A percentile compares a stretch with the other conserved stretches of the same genome.
phyloP scores from a whole-genome alignment of 2,113 vertebrate species.

The Tupaia tana region DNA sequence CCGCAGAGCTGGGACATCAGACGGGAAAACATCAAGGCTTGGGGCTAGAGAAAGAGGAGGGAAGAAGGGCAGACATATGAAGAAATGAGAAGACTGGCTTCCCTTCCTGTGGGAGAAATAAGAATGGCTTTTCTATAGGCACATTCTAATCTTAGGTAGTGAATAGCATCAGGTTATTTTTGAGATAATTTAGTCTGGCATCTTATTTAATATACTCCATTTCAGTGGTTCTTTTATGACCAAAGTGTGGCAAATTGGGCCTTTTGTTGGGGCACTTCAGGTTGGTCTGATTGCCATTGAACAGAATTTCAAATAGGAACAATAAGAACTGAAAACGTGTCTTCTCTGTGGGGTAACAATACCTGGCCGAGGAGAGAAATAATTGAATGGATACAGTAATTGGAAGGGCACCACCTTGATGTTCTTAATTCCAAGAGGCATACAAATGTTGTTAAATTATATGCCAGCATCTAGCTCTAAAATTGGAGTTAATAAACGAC shows the following conservation, averaged over 20 bases:
- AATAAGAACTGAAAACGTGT: background rate
- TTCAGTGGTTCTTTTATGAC: slow-evolving; percentile 50
- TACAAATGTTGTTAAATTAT: slow-evolving; percentile 27
- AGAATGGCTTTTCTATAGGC: background rate
- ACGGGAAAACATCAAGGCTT: background rate
- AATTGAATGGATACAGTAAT: background rate
- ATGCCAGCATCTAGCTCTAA: background rate
- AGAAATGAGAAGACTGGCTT: background rate
- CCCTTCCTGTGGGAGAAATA: background rate
- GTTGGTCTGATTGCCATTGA: background rate
- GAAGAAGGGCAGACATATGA: background rate
- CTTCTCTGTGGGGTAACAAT: background rate
- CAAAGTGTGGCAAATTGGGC: background rate
- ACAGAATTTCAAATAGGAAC: background rate
- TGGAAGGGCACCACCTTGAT: background rate
- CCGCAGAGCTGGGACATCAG: background rate
- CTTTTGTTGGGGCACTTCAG: background rate
- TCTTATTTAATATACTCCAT: slow-evolving; percentile 14
- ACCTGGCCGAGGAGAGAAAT: slow-evolving; percentile 5
- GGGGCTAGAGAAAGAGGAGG: background rate
- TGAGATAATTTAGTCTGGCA: slow-evolving; percentile 26
- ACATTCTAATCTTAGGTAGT: background rate
- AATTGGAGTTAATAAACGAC: slow-evolving; percentile 10
- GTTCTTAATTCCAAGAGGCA: slow-evolving; percentile 34
- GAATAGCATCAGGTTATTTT: background rate